A percentile compares a stretch with the other conserved stretches of the same genome.
Conservation (phyloP, 2,113 vertebrate genomes). For the Orthonyx spaldingii region DNA sequence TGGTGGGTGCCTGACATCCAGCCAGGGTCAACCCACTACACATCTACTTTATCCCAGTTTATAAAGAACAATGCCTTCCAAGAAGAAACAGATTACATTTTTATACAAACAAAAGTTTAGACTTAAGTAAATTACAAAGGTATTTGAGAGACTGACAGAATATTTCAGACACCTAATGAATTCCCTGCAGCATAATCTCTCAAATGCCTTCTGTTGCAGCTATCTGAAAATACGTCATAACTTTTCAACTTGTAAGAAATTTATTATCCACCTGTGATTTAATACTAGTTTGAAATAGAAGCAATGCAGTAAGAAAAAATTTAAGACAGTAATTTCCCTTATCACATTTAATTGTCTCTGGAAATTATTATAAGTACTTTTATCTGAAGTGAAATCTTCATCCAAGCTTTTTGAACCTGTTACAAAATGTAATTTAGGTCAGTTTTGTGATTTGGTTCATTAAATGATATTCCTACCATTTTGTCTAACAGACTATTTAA, state of each 20-base stretch:
- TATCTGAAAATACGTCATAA: neutral
- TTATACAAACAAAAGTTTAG: constrained; percentile 24
- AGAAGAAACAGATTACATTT: neutral
- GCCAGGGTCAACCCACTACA: neutral
- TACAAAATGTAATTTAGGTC: neutral
- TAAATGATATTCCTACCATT: neutral
- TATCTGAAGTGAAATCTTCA: neutral
- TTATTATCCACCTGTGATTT: neutral
- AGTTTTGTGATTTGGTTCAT: neutral
- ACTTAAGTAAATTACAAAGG: constrained; percentile 9
- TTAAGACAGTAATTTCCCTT: constrained; percentile 4
- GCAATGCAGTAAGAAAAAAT: neutral
- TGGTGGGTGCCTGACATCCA: neutral
- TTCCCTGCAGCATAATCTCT: neutral
- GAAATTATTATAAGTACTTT: constrained; percentile 7
- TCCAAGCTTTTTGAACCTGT: neutral
- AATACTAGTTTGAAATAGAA: neutral
- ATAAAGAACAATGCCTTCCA: constrained; percentile 21
- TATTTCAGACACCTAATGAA: constrained; percentile 2
- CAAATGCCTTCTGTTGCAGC: neutral
- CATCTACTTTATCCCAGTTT: constrained; percentile 13
- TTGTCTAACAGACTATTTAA: neutral
- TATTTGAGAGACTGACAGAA: constrained; percentile 5
- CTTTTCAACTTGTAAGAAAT: neutral
- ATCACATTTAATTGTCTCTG: constrained; percentile 12